Evolutionary conservation across 1,140 invertebrate species (phyloP).

Genomic region (Palaemon carinicauda): DNA sequence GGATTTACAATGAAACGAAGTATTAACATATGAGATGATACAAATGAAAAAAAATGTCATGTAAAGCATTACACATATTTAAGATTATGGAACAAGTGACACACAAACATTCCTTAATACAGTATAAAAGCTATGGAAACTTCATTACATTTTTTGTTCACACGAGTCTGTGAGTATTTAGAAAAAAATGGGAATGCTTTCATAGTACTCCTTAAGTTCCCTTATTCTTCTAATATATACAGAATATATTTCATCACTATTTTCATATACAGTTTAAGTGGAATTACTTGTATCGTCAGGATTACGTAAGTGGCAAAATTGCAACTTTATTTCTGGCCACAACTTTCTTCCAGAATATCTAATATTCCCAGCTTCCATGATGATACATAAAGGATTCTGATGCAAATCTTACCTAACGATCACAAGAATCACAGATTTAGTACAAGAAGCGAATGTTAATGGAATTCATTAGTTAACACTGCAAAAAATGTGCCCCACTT

Average conservation of each 20-base stretch:
- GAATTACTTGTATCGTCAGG: conserved; percentile 42
- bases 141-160: conserved; percentile 32
- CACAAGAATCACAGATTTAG: conserved; percentile 59
- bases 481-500: conserved; percentile 46
- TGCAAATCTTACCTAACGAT: conserved; percentile 57
- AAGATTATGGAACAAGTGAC: conserved; percentile 40
- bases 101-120: conserved; percentile 39
- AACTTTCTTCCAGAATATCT: neutral
- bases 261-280: conserved; percentile 20
- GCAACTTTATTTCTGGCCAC: neutral
- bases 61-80: conserved; percentile 18
- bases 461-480: conserved; percentile 57
- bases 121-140: conserved; percentile 53
- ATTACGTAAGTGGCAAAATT: conserved; percentile 19
- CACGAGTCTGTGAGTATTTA: conserved; percentile 47
- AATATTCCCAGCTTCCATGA: neutral
- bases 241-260: neutral
- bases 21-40: conserved; percentile 52
- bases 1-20: conserved; percentile 28
- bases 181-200: conserved; percentile 42
- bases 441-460: conserved; percentile 58
- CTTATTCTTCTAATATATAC: conserved; percentile 42
- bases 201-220: conserved; percentile 26
- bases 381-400: conserved; percentile 27
- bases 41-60: conserved; percentile 40